phyloP scores from a whole-genome alignment of 2,113 vertebrate species.

The Antennarius striatus region DNA sequence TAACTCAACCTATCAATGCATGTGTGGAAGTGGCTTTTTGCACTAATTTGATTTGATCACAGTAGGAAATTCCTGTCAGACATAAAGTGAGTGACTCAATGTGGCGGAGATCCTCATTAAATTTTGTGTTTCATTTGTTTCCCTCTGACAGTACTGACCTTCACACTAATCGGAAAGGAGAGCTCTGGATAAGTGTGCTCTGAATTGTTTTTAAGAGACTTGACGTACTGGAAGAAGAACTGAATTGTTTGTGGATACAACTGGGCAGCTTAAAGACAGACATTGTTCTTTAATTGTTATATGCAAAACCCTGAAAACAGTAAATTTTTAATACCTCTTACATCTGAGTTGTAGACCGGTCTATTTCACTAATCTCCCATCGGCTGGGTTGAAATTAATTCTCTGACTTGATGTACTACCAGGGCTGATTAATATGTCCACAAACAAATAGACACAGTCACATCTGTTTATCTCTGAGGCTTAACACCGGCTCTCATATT shows the following conservation, averaged over 20 bases:
- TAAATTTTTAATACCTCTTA: constrained; percentile 22
- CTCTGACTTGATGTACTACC: constrained; percentile 44
- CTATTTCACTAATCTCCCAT: constrained; percentile 55
- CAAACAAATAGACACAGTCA: constrained; percentile 62
- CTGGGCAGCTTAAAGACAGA: background rate
- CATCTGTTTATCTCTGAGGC: constrained; percentile 57
- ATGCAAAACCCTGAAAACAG: constrained; percentile 14
- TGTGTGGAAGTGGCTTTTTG: constrained; percentile 1
- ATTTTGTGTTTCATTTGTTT: constrained; percentile 55
- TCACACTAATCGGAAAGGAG: constrained; percentile 65
- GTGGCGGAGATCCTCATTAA: constrained; percentile 54
- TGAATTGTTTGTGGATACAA: background rate
- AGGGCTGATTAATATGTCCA: constrained; percentile 54
- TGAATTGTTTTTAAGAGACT: constrained; percentile 50
- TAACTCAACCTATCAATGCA: constrained; percentile 1
- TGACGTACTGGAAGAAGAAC: constrained; percentile 20
- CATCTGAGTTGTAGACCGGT: constrained; percentile 42
- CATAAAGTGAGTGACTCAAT: constrained; percentile 26
- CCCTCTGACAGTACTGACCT: constrained; percentile 64
- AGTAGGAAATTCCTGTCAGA: constrained; percentile 22
- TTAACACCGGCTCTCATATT: constrained; percentile 37
- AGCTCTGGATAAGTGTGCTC: constrained; percentile 47
- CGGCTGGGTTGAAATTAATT: constrained; percentile 40
- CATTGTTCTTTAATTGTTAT: background rate
- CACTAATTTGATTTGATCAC: constrained; percentile 21